phyloP scores from a whole-genome alignment of 2,113 vertebrate species.

The Pluvialis apricaria region DNA sequence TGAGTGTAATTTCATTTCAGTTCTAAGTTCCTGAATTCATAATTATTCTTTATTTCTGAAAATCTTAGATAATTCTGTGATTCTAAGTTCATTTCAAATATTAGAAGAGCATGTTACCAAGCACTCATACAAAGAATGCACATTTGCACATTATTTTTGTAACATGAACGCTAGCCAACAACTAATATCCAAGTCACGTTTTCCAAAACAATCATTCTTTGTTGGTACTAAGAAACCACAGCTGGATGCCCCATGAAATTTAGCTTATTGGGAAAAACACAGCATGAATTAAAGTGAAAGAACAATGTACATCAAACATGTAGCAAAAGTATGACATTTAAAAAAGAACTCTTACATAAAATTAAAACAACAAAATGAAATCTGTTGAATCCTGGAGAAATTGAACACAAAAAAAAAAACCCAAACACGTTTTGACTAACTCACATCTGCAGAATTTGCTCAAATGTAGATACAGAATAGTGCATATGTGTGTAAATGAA shows the following conservation, averaged over 20 bases:
- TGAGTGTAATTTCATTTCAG: not conserved
- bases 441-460: not conserved
- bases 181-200: slow-evolving; percentile 25
- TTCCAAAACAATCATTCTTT: slow-evolving; percentile 41
- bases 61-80: not conserved
- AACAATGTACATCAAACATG: slow-evolving; percentile 30
- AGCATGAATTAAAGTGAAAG: slow-evolving; percentile 52
- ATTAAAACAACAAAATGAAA: not conserved
- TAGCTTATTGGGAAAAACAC: slow-evolving; percentile 57
- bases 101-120: not conserved
- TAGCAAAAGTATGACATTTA: slow-evolving; percentile 37
- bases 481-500: not conserved
- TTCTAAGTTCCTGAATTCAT: not conserved
- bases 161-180: slow-evolving; percentile 3
- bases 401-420: slow-evolving; percentile 20
- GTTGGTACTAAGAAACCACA: slow-evolving; percentile 45
- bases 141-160: not conserved
- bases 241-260: slow-evolving; percentile 62
- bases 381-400: not conserved
- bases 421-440: not conserved
- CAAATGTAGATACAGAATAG: not conserved
- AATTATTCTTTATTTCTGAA: slow-evolving; percentile 8
- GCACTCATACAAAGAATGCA: not conserved
- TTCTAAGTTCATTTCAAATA: slow-evolving; percentile 7
- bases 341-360: not conserved